A percentile compares a stretch with the other conserved stretches of the same genome.
Conservation (phyloP, 2,113 vertebrate genomes). For the Fulmarus glacialis region DNA sequence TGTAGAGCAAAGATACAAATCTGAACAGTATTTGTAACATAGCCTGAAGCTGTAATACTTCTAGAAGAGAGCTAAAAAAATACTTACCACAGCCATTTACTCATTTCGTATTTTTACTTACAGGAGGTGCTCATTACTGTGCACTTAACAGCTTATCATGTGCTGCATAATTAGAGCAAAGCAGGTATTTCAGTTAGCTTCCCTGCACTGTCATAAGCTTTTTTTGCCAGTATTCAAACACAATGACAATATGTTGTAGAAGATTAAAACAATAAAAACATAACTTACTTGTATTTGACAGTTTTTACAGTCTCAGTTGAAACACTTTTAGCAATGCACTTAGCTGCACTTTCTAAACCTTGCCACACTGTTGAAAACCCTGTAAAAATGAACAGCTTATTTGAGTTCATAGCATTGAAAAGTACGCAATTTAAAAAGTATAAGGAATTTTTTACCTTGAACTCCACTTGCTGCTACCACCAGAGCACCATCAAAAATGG, state of each 20-base stretch:
- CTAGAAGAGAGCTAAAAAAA: neutral
- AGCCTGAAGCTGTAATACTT: neutral
- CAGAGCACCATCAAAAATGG: slow-evolving; percentile 91
- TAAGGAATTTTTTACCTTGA: slow-evolving; percentile 82
- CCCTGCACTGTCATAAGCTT: neutral
- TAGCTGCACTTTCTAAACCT: slow-evolving; percentile 92
- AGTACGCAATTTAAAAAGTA: neutral
- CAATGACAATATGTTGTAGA: neutral
- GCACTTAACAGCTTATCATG: neutral
- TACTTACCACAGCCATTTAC: neutral
- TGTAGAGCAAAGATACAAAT: neutral
- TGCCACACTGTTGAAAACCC: slow-evolving; percentile 97
- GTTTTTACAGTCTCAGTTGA: slow-evolving; percentile 93
- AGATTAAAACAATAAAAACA: neutral
- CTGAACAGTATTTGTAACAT: neutral
- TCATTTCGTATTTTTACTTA: neutral
- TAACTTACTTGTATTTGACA: slow-evolving; percentile 91
- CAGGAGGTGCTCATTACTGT: neutral
- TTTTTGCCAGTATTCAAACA: neutral
- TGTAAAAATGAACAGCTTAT: slow-evolving; percentile 53
- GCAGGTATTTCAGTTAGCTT: neutral
- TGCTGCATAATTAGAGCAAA: neutral
- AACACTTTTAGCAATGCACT: slow-evolving; percentile 90
- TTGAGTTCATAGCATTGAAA: neutral
- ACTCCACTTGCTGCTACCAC: slow-evolving; percentile 95